Evolutionary conservation across 2,113 vertebrate species (phyloP), one percentile per base, ranked within the genome.

Genomic region (Trachemys scripta): DNA sequence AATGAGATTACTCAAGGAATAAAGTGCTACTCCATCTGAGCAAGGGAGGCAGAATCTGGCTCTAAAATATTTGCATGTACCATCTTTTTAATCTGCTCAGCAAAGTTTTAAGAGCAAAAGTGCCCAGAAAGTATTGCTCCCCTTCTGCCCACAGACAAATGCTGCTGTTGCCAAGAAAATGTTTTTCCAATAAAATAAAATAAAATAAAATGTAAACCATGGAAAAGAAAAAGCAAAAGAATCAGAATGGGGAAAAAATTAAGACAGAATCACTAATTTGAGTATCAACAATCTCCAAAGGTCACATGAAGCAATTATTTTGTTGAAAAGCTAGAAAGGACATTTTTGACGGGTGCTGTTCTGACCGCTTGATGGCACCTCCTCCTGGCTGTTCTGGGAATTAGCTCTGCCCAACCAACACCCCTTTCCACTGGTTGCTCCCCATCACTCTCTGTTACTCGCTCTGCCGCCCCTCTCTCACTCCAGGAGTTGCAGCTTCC

Each of bases 311-410:
- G 42, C 65, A 94, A 88, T 78, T 92, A 80, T 54, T 87, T 59
- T 95, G 54, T 83, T 89, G 89, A 95, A 97, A 97, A 95, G 24
- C 65, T 42, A 85, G 82, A 47, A 89, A 89, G 47, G 6, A 95
- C 86, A 94, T 72, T 72, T 6, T 19, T 38, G n/a, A 72, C 8
- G 5, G n/a, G 19, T 38, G n/a, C 35, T n/a, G 35, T 72, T 20
- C 65, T 22, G 35, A 72, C 31, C 8, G 1, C n/a, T 72, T 72
- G 35, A 72, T 22, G 17, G 17, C 8, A 72, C 65, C 62, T 5
- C n/a, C 17, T 19, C 4, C 8, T 20, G n/a, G 65, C n/a, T n/a
- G 8, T 38, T 38, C 19, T 72, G 17, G 17, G 35, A 17, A 72
- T 38, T 72, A 38, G 35, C 4, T 38, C 11, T 59, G 27, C 27